Conservation (phyloP, 1,140 invertebrate species). For the Apis cerana region DNA sequence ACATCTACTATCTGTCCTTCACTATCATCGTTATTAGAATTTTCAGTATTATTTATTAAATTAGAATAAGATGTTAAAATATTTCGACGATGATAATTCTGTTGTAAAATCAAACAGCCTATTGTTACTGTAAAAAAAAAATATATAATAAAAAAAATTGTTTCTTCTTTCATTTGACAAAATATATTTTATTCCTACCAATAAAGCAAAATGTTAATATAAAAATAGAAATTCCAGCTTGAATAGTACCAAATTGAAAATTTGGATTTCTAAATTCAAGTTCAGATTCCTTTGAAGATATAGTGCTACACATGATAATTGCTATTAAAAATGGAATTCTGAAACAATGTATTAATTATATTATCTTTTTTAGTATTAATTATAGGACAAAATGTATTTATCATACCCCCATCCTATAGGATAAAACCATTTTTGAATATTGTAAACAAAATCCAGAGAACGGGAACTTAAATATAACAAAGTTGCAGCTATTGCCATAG, state of each 20-base stretch:
- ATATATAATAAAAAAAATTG: background rate
- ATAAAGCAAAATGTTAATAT: slow-evolving; percentile 86
- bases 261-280: slow-evolving; percentile 86
- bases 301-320: slow-evolving; percentile 69
- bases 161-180: background rate
- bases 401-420: slow-evolving; percentile 90
- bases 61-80: slow-evolving; percentile 73
- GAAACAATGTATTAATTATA: slow-evolving; percentile 46
- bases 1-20: slow-evolving; percentile 84
- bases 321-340: slow-evolving; percentile 82
- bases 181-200: slow-evolving; percentile 77
- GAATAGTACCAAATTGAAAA: slow-evolving; percentile 89
- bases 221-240: slow-evolving; percentile 86
- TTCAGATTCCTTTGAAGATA: slow-evolving; percentile 63
- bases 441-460: slow-evolving; percentile 90
- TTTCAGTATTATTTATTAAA: slow-evolving; percentile 69
- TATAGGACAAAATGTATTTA: background rate
- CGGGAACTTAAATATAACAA: slow-evolving; percentile 91
- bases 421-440: slow-evolving; percentile 86
- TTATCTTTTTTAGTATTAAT: slow-evolving; percentile 33
- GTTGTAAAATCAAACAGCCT: slow-evolving; percentile 88
- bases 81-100: slow-evolving; percentile 83
- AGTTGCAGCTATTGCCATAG: slow-evolving; percentile 89
- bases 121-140: slow-evolving; percentile 83
- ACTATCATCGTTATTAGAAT: slow-evolving; percentile 63